These are phyloP conservation scores for Aphodius granarius DNA, from an alignment of 2,888 invertebrate species.

Conservation along the genomic window DNA sequence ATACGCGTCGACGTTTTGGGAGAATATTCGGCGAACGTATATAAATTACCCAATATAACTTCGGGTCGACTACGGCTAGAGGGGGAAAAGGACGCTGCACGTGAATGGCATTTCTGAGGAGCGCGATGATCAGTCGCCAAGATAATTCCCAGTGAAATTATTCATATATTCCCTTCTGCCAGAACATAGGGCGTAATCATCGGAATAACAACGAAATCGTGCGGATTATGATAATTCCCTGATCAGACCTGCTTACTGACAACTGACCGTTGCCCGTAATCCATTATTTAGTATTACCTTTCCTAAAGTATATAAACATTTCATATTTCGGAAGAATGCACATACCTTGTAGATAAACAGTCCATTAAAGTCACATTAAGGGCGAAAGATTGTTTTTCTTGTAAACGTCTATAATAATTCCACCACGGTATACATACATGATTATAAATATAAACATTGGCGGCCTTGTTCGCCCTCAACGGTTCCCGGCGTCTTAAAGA, in stretches of 20 bases:
- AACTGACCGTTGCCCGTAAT: too few species aligned
- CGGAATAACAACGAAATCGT: conserved; percentile 11
- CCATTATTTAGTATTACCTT: too few species aligned
- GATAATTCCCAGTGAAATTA: conserved; percentile 10
- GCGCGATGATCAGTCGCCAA: conserved; percentile 5
- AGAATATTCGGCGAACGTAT: not conserved
- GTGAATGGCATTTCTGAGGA: conserved; percentile 10
- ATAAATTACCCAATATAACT: conserved; percentile 12
- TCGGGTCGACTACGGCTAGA: not conserved
- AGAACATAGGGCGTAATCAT: conserved; percentile 3
- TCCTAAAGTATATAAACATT: not conserved
- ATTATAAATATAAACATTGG: not conserved
- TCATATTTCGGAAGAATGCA: not conserved
- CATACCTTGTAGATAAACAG: not conserved
- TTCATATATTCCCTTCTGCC: conserved; percentile 4
- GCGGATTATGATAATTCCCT: conserved; percentile 1
- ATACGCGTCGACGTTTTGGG: not conserved
- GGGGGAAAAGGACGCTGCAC: not conserved
- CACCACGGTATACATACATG: not conserved
- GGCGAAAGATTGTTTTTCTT: not conserved
- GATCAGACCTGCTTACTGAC: too few species aligned
- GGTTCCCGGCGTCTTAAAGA: not conserved
- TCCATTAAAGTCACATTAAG: not conserved
- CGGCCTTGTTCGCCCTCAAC: not conserved
- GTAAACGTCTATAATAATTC: not conserved